Base-by-base conservation (phyloP, 2,888 invertebrate genomes). In the Tromatobia lineatoria region DNA sequence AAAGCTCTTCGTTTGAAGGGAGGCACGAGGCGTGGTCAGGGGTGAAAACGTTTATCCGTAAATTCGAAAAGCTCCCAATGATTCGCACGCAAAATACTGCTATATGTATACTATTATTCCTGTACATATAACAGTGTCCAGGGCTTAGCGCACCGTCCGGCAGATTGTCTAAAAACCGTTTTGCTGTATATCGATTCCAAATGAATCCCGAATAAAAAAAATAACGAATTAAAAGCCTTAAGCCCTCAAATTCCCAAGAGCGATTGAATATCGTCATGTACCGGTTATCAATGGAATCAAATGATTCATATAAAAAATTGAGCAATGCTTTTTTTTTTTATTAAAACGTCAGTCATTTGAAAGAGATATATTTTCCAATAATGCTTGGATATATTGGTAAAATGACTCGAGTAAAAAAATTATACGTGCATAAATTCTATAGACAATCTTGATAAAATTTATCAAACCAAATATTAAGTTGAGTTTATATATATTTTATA, bases 131-230 rank as follows among this genome's bases (percentile, higher is more conserved):
- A 0, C 18, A 47, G 61, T 59, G 47, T 64, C 57, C 45, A 52
- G 67, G 54, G 83, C 77, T 84, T 84, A 84, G 47, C 80, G 73
- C 61, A 42, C 73, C 71, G 76, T 11, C 57, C 73, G 80, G 80
- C 80, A 84, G 83, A 80, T 80, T 84, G 77, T 77, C 80, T 64
- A 78, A 84, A 80, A 84, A 84, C 77, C 80, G 83, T 84, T 84
- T 84, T 84, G 69, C 77, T 84, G 83, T 84, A 84, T 84, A 80
- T 64, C 61, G 83, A 80, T 84, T 80, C 73, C 80, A 78, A 77
- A 80, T 84, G 80, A 64, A 73, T 83, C 50, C 23, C 38, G 70
- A 38, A 69, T 45, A 64, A 52, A 66, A 57, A 52, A 76, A 67
- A 50, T 66, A 38, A 77, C 45, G 45, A 38, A 67, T 69, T 54